These are phyloP conservation scores for Sebastes wilsoni DNA, from an alignment of 2,797 vertebrate genomes.

Conservation along the genomic window DNA sequence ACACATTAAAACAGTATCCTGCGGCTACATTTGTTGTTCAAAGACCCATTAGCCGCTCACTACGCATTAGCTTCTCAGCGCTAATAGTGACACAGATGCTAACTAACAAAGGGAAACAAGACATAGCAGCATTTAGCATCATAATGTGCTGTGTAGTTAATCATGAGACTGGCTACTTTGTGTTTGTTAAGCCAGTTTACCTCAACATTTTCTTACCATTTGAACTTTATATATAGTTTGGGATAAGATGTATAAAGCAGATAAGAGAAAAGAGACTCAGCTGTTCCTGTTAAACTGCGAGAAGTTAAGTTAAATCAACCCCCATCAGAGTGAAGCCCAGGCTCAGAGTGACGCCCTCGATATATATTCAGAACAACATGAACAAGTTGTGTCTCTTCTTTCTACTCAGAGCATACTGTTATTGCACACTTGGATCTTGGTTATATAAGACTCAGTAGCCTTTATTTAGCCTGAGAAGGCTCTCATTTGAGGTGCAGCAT, in stretches of 20 bases:
- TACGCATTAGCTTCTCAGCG: constrained; percentile 48
- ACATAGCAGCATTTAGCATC: not conserved
- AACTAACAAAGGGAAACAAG: constrained; percentile 10
- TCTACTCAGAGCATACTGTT: constrained; percentile 30
- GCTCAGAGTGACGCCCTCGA: constrained; percentile 30
- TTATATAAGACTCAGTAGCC: constrained; percentile 62
- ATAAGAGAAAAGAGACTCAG: not conserved
- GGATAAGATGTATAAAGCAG: not conserved
- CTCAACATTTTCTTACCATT: not conserved
- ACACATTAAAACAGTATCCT: constrained; percentile 59
- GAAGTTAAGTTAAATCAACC: constrained; percentile 1
- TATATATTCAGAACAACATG: constrained; percentile 48
- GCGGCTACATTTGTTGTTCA: constrained; percentile 51
- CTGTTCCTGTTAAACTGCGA: not conserved
- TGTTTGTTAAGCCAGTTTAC: not conserved
- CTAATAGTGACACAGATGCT: constrained; percentile 1
- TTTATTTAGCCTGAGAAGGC: constrained; percentile 75
- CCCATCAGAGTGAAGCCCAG: not conserved
- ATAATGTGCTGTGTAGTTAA: not conserved
- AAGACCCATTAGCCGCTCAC: constrained; percentile 39
- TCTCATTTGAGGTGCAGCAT: constrained; percentile 77
- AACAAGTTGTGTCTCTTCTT: constrained; percentile 53
- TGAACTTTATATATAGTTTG: not conserved
- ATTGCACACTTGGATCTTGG: constrained; percentile 56
- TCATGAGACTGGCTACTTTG: not conserved